Conservation (phyloP, 2,113 vertebrate genomes). For the Aspiorhynchus laticeps region DNA sequence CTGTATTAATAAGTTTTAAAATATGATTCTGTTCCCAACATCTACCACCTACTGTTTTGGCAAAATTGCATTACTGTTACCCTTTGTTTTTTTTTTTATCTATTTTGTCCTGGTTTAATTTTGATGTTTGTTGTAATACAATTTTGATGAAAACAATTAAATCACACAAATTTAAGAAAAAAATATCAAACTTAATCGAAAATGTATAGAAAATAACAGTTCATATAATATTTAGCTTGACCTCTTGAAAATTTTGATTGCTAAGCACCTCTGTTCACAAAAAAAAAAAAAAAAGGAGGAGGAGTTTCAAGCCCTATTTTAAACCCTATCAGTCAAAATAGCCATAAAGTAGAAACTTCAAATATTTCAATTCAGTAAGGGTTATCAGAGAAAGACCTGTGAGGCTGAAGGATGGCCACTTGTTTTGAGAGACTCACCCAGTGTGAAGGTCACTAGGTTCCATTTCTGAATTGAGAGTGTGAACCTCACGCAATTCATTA, state of each 20-base stretch:
- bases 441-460: constrained; percentile 63
- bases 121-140: not conserved
- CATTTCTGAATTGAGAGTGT: constrained; percentile 71
- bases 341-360: not conserved
- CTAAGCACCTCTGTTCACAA: not conserved
- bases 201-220: not conserved
- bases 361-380: not conserved
- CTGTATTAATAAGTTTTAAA: no score
- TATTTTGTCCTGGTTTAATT: not conserved
- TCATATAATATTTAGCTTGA: not conserved
- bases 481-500: constrained; percentile 87
- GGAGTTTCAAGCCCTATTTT: not conserved
- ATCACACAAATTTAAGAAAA: not conserved
- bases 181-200: not conserved
- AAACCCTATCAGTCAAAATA: not conserved
- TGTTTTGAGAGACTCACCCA: constrained; percentile 50
- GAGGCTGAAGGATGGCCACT: constrained; percentile 33
- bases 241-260: not conserved
- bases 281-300: not conserved
- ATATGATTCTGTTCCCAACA: no score
- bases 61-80: no score
- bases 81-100: no score
- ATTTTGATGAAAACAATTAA: not conserved
- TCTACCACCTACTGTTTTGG: no score
- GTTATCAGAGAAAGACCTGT: not conserved